phyloP scores from a whole-genome alignment of 2,888 invertebrate species.

The Eugnorisma glareosa region DNA sequence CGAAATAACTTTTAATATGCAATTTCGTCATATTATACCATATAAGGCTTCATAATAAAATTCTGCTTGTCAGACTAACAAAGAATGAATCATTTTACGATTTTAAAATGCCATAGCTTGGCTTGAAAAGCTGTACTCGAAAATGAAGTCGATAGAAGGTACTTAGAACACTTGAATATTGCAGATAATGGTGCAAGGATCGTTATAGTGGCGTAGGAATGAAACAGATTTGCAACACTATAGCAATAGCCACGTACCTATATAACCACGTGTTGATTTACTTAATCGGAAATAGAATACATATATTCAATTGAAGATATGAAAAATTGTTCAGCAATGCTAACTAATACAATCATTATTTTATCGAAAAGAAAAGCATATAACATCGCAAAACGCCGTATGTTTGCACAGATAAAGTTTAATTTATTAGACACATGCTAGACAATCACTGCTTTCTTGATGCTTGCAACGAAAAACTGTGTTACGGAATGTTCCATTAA shows the following conservation, averaged over 20 bases:
- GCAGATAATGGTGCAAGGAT: conserved; percentile 7
- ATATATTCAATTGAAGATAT: not conserved
- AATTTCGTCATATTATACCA: not conserved
- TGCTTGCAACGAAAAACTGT: conserved; percentile 1
- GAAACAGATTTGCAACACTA: not conserved
- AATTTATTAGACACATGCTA: not conserved
- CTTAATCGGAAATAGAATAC: not conserved
- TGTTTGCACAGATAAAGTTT: not conserved
- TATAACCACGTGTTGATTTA: not conserved
- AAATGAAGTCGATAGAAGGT: not conserved
- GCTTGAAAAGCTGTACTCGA: not conserved
- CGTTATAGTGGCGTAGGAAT: not conserved
- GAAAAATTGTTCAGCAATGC: not conserved
- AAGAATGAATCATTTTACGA: not conserved
- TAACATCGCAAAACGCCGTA: not conserved
- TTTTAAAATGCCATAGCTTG: not conserved
- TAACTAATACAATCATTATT: not conserved
- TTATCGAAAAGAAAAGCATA: not conserved
- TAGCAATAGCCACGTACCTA: not conserved
- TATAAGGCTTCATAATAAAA: not conserved
- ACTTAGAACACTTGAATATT: not conserved
- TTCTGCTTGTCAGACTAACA: not conserved
- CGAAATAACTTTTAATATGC: not conserved
- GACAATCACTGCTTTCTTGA: not conserved
- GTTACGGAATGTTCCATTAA: conserved; percentile 33